Evolutionary conservation across 92 coral and sea anemone species (phyloP).

Genomic region (Porites cylindrica): DNA sequence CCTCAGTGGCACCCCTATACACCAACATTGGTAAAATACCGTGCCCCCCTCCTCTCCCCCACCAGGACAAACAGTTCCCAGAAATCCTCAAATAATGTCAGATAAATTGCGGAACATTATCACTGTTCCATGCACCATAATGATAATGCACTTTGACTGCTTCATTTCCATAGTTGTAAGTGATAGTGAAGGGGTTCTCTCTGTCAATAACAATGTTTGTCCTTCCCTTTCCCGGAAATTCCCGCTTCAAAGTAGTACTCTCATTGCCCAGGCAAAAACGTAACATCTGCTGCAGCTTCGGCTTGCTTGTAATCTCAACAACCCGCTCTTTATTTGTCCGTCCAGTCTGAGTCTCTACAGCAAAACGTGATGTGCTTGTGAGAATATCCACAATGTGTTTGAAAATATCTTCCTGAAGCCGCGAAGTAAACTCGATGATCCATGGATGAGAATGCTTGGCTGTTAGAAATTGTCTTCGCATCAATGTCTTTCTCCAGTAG

Average conservation of each 20-base stretch:
- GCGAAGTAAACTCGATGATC: conserved; percentile 52
- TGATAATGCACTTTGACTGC: conserved; percentile 48
- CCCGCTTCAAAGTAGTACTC: conserved; percentile 46
- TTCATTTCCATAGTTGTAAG: conserved; percentile 53
- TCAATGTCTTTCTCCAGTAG: conserved; percentile 43
- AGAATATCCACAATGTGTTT: conserved; percentile 46
- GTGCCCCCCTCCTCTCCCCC: not conserved
- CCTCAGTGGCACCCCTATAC: too few species aligned
- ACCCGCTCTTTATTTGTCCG: conserved; percentile 40
- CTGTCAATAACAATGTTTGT: conserved; percentile 52
- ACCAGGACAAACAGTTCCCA: conserved; percentile 12
- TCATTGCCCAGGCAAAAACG: conserved; percentile 40
- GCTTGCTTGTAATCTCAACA: conserved; percentile 42
- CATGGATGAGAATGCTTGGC: conserved; percentile 61
- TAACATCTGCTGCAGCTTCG: conserved; percentile 53
- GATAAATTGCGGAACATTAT: conserved; percentile 63
- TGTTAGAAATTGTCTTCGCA: conserved; percentile 47
- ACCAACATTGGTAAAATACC: conserved; percentile 26
- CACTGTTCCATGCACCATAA: conserved; percentile 60
- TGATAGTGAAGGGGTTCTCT: conserved; percentile 52
- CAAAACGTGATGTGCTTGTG: conserved; percentile 36
- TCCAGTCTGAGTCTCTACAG: conserved; percentile 41
- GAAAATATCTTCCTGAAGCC: conserved; percentile 50
- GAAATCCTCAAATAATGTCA: conserved; percentile 39
- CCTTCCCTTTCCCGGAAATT: conserved; percentile 57